These are phyloP conservation scores for Drosophila meridionalis DNA, from an alignment of 2,888 invertebrate genomes.

Conservation along the genomic window DNA sequence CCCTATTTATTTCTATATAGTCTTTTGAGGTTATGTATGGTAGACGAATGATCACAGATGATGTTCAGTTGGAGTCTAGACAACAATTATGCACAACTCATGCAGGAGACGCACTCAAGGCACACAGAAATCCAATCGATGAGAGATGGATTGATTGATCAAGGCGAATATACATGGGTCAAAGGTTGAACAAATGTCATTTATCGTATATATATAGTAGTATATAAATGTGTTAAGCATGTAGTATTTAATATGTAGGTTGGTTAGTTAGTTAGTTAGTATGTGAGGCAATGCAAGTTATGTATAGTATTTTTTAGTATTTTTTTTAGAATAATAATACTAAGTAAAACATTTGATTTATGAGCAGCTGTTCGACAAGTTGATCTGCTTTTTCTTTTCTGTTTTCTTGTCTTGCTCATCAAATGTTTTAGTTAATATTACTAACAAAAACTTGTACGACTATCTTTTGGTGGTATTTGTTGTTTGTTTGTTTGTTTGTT, in stretches of 20 bases:
- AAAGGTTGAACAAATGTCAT: slow-evolving; percentile 47
- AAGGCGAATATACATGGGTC: slow-evolving; percentile 45
- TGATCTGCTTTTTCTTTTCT: neutral
- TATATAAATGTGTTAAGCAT: slow-evolving; percentile 26
- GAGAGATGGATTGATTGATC: slow-evolving; percentile 31
- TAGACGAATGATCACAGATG: slow-evolving; percentile 4
- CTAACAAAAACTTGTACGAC: slow-evolving; percentile 43
- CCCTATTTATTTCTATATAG: neutral
- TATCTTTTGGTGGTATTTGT: slow-evolving; percentile 34
- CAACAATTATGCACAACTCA: slow-evolving; percentile 41
- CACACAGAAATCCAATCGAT: slow-evolving; percentile 30
- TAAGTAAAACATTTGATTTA: slow-evolving; percentile 66
- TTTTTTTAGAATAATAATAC: slow-evolving; percentile 46
- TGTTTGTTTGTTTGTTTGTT: slow-evolving; percentile 40
- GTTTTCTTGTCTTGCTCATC: slow-evolving; percentile 18
- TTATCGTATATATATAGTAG: slow-evolving; percentile 3
- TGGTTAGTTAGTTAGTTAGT: slow-evolving; percentile 33
- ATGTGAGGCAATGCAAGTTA: slow-evolving; percentile 59
- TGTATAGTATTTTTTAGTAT: slow-evolving; percentile 29
- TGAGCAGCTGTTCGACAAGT: slow-evolving; percentile 11
- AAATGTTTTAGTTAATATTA: slow-evolving; percentile 55
- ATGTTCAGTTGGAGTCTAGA: slow-evolving; percentile 4
- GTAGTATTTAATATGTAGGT: slow-evolving; percentile 31
- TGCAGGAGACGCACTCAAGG: slow-evolving; percentile 44
- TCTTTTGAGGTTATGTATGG: neutral